A percentile compares a stretch with the other conserved stretches of the same genome.
phyloP scores from a whole-genome alignment of 37 sponge, comb jelly and placozoan genomes.

The Halichondria panicea region DNA sequence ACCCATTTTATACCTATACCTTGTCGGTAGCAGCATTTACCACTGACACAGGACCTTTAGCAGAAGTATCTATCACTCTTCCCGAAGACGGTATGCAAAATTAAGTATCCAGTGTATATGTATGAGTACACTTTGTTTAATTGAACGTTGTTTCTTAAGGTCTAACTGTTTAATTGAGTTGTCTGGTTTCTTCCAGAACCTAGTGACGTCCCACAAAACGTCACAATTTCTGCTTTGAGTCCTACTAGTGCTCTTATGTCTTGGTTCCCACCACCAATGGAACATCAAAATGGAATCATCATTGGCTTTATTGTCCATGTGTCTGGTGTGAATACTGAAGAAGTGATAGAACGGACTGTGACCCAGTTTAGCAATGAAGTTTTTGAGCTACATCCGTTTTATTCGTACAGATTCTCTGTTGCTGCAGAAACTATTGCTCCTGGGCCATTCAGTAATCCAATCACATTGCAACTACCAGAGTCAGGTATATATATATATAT shows the following conservation, averaged over 20 bases:
- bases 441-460: conserved; percentile 19
- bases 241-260: background rate
- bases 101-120: no score
- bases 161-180: background rate
- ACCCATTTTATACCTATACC: no score
- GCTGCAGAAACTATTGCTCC: conserved; percentile 33
- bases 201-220: background rate
- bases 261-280: conserved; percentile 23
- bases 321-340: conserved; percentile 3
- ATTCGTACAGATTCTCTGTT: conserved; percentile 8
- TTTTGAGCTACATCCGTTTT: conserved; percentile 30
- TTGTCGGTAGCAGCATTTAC: no score
- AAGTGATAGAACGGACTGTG: background rate
- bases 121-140: no score
- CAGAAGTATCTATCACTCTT: no score
- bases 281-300: conserved; percentile 40
- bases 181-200: background rate
- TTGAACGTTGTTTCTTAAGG: background rate
- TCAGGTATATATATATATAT: no score
- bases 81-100: no score
- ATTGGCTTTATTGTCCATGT: background rate
- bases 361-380: conserved; percentile 4
- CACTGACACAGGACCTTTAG: no score
- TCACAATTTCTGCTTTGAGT: background rate
- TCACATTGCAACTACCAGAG: background rate